These are phyloP conservation scores for Drosophila simulans DNA, from an alignment of 1,140 invertebrate genomes.

Conservation along the genomic window DNA sequence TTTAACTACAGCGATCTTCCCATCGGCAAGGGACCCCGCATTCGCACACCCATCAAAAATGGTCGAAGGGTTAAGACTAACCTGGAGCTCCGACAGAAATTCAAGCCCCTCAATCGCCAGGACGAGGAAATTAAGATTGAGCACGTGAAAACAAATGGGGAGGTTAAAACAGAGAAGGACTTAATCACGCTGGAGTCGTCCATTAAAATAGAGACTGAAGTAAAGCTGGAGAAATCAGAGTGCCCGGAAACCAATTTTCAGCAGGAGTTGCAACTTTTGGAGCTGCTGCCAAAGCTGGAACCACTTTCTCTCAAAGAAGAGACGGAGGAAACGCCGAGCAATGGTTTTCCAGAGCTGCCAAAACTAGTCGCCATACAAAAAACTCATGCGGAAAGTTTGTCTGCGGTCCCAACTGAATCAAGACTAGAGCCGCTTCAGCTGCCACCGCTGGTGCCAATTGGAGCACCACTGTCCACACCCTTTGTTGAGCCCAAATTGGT, in stretches of 20 bases:
- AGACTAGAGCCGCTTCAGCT: conserved; percentile 57
- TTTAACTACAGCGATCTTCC: conserved; percentile 62
- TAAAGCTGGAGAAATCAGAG: conserved; percentile 22
- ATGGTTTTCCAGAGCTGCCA: conserved; percentile 54
- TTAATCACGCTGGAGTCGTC: conserved; percentile 11
- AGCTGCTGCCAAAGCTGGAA: conserved; percentile 58
- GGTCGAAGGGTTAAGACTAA: conserved; percentile 73
- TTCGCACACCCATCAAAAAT: conserved; percentile 75
- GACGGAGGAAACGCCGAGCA: conserved; percentile 12
- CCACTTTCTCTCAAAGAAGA: conserved; percentile 50
- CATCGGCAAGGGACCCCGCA: conserved; percentile 74
- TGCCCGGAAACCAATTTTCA: conserved; percentile 42
- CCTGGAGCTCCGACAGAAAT: conserved; percentile 68
- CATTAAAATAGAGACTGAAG: conserved; percentile 71
- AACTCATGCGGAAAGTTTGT: conserved; percentile 6
- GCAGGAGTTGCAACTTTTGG: conserved; percentile 42
- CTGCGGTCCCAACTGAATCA: conserved; percentile 48
- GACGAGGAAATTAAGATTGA: conserved; percentile 36
- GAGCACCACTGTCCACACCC: conserved; percentile 64
- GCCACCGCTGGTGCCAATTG: conserved; percentile 68
- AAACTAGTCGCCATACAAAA: conserved; percentile 73
- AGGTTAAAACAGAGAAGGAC: conserved; percentile 8
- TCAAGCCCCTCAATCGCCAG: conserved; percentile 25
- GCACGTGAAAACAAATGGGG: conserved; percentile 5
- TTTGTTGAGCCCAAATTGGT: conserved; percentile 57